Conservation (phyloP, 2,888 invertebrate genomes). For the Eupeodes latifasciatus region DNA sequence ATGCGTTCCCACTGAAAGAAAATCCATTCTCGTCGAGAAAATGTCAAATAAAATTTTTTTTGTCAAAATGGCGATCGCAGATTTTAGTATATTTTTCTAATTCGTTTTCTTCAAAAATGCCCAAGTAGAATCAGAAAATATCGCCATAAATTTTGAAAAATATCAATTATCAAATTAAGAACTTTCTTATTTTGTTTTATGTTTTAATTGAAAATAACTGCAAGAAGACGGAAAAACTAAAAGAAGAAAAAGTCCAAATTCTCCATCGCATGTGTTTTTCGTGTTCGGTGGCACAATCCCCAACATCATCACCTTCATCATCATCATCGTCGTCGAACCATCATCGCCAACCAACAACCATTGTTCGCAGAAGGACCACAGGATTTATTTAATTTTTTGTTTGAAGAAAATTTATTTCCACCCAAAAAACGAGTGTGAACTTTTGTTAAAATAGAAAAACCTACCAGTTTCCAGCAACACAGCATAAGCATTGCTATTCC, state of each 20-base stretch:
- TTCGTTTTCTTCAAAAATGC: constrained; percentile 62
- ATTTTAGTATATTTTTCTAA: constrained; percentile 74
- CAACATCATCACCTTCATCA: constrained; percentile 65
- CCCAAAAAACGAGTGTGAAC: background rate
- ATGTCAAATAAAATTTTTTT: constrained; percentile 77
- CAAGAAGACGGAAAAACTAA: constrained; percentile 24
- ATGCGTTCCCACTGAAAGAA: constrained; percentile 63
- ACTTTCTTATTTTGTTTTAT: constrained; percentile 48
- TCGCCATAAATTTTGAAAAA: constrained; percentile 70
- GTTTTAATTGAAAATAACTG: constrained; percentile 29
- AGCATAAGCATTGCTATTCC: background rate
- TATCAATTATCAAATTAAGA: constrained; percentile 45
- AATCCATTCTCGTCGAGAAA: constrained; percentile 64
- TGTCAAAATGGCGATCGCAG: constrained; percentile 78
- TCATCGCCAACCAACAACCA: constrained; percentile 47
- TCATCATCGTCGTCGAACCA: constrained; percentile 16
- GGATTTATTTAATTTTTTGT: constrained; percentile 13
- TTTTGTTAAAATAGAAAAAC: background rate
- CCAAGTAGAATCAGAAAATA: constrained; percentile 57
- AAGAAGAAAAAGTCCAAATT: constrained; percentile 56
- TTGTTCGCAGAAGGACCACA: constrained; percentile 53
- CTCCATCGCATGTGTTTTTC: constrained; percentile 75
- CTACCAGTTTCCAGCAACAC: background rate
- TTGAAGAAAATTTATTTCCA: constrained; percentile 17
- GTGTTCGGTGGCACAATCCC: constrained; percentile 74